Base-by-base conservation (phyloP, 2,113 vertebrate species). In the Dunckerocampus dactyliophorus region DNA sequence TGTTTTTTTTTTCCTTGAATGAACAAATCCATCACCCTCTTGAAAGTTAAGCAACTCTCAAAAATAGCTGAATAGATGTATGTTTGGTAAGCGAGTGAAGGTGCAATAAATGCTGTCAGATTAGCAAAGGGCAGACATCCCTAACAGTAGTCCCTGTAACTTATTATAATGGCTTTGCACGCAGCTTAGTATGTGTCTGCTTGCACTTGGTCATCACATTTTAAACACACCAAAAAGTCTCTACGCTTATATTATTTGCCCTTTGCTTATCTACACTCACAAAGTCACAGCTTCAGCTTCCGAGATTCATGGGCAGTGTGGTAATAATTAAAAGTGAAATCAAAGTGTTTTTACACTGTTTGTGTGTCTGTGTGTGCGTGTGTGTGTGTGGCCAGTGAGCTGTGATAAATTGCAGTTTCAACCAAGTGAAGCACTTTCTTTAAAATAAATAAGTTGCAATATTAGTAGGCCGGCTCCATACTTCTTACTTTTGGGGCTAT, bases 251-350 rank as follows among this genome's bases (percentile, higher is more conserved):
- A 60, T 74, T 58, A 70, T 11, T 42, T 59, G 59, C 16, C 52
- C 47, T 43, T 82, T 67, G 63, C 64, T 71, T 72, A 67, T 78
- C 71, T 57, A 55, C 31, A 22, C 71, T 75, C 55, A 82, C 57
- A 71, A 67, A 74, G 22, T 60, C 62, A 39, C 43, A 3, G 14
- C 56, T 69, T 66, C 31, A 63, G 37, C 63, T 43, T 52, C 49
- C 46, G 8, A 39, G 37, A n/a, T 10, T 39, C 50, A 54, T 79
- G 68, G 52, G 69, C 69, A 62, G 22, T 48, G 59, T 43, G 50
- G 71, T 39, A 71, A 50, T 76, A 67, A 82, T 74, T 74, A 81
- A 65, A 43, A 60, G 47, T n/a, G 8, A 74, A 71, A 76, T 76
- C 62, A 47, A 63, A 67, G 73, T 5, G 2, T 60, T 69, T 66